Evolutionary conservation across 2,797 vertebrate genomes (phyloP), one percentile per base, ranked within the genome.

Genomic region (Acomys russatus): DNA sequence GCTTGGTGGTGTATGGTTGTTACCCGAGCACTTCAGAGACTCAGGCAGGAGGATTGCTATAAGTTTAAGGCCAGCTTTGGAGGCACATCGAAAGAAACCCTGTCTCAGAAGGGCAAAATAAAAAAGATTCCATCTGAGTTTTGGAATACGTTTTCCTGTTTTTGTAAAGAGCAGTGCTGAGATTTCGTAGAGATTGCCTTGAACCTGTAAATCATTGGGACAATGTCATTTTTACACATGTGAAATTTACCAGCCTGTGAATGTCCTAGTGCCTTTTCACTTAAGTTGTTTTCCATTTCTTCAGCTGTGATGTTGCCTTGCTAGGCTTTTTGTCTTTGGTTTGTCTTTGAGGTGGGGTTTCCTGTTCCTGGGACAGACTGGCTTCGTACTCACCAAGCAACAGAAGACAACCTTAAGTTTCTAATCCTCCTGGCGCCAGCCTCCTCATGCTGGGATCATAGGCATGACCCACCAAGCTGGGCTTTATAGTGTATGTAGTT

Each of bases 131-230:
- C 15, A n/a, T 66, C 63, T 51, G 61, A 84, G 49, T 66, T 66
- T 33, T 85, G 38, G n/a, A 63, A 28, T 83, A 14, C 51, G 28
- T 66, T 85, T 68, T 49, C 63, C 38, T 66, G 15, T 3, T 66
- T 64, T 33, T 66, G 28, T 85, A 33, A 84, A 84, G 38, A 66
- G 15, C 25, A 66, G 49, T 84, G 61, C 66, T 51, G 35, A 85
- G 82, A 85, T 85, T 85, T 85, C 49, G 44, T 66, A 85, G 38
- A 4, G 82, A 14, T 85, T 85, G 82, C 35, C 82, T 85, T 85
- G 63, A 66, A 33, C 49, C 38, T 85, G 61, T 83, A 85, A 66
- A 20, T 33, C 28, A 85, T 12, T 51, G 63, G 38, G 82, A 33
- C 25, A 28, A 38, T 51, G 38, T 85, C 44, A 49, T 84, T 82